phyloP scores from a whole-genome alignment of 1,140 invertebrate genomes.

The Hetaerina americana region DNA sequence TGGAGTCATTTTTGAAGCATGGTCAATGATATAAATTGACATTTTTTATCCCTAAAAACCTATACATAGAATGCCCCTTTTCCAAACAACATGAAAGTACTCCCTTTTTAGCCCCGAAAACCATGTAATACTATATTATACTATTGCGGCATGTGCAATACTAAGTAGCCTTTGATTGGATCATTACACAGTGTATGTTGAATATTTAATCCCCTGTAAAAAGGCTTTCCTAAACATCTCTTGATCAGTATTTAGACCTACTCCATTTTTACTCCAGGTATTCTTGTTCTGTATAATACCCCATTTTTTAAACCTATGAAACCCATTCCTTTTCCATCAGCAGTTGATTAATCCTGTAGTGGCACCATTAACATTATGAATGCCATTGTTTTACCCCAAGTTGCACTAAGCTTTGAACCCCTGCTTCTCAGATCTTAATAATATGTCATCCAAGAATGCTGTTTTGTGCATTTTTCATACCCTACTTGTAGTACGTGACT shows the following conservation, averaged over 20 bases:
- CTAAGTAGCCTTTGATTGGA: background rate
- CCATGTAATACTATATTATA: background rate
- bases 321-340: background rate
- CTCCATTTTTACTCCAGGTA: background rate
- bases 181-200: background rate
- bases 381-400: no score
- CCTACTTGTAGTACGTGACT: background rate
- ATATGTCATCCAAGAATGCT: background rate
- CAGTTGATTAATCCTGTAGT: background rate
- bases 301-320: no score
- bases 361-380: background rate
- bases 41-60: background rate
- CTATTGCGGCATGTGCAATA: background rate
- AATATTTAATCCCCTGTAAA: background rate
- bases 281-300: background rate
- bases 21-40: background rate
- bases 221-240: background rate
- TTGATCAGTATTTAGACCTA: background rate
- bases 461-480: background rate
- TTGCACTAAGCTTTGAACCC: background rate
- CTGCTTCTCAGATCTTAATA: background rate
- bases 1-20: background rate
- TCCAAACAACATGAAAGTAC: background rate
- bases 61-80: background rate
- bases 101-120: background rate